phyloP scores from a whole-genome alignment of 2,113 vertebrate genomes.

The Hippopotamus amphibius region DNA sequence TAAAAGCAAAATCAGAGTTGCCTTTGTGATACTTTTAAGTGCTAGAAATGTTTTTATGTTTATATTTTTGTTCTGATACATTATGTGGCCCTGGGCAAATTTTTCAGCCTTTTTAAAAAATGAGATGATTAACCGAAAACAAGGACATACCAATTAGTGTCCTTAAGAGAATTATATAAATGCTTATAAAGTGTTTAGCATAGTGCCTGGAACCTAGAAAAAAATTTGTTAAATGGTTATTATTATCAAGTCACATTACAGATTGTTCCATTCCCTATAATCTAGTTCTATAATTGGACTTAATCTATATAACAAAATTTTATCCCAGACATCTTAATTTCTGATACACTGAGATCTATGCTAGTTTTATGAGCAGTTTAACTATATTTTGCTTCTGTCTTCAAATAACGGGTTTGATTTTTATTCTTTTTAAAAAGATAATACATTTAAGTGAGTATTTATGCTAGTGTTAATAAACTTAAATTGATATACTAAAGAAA shows the following conservation, averaged over 20 bases:
- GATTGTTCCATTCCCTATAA: neutral
- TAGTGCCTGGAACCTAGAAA: neutral
- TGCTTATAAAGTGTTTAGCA: neutral
- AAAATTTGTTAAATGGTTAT: neutral
- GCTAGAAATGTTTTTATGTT: neutral
- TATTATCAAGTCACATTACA: neutral
- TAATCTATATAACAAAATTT: neutral
- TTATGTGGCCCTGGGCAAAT: neutral
- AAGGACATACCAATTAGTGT: neutral
- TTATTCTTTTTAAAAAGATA: neutral
- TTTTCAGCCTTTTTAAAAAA: neutral
- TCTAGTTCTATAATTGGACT: neutral
- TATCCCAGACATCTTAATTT: neutral
- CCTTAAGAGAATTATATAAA: neutral
- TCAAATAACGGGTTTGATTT: neutral
- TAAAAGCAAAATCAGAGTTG: neutral
- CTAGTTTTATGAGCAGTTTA: neutral
- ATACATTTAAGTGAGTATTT: neutral
- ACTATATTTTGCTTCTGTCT: neutral
- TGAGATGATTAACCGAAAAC: constrained; percentile 2
- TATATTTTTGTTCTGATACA: neutral
- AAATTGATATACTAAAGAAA: neutral
- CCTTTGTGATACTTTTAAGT: neutral
- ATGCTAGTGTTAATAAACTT: neutral
- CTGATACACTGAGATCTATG: neutral